Conservation (phyloP, 2,113 vertebrate genomes). For the Platichthys stellatus region DNA sequence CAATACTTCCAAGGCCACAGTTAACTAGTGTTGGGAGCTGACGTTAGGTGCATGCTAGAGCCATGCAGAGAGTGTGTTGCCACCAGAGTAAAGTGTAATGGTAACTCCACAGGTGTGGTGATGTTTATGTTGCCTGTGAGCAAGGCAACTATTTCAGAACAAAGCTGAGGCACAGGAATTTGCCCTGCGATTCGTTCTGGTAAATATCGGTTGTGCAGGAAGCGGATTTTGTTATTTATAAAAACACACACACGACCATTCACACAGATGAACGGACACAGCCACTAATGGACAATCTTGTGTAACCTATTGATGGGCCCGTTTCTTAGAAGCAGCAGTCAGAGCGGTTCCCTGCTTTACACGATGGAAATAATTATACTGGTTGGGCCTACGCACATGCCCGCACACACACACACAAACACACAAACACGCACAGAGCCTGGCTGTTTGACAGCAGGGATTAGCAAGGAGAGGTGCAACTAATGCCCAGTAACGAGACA, state of each 20-base stretch:
- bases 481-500: constrained; percentile 75
- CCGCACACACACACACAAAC: neutral
- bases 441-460: constrained; percentile 71
- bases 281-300: constrained; percentile 51
- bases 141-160: too few species aligned
- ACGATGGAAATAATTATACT: constrained; percentile 68
- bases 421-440: constrained; percentile 11
- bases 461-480: constrained; percentile 69
- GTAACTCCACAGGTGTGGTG: too few species aligned
- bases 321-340: constrained; percentile 57
- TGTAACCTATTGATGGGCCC: constrained; percentile 62
- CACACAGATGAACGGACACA: constrained; percentile 13
- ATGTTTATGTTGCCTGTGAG: too few species aligned
- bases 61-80: too few species aligned
- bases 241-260: constrained; percentile 3
- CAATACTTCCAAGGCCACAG: too few species aligned
- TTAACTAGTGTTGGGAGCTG: too few species aligned
- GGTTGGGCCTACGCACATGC: constrained; percentile 1
- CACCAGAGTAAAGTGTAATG: too few species aligned
- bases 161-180: too few species aligned
- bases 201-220: too few species aligned
- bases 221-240: neutral
- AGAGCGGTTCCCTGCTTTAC: constrained; percentile 62
- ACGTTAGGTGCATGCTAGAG: too few species aligned
- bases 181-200: too few species aligned